Evolutionary conservation across 2,113 vertebrate genomes (phyloP).

Genomic region (Indicator indicator): DNA sequence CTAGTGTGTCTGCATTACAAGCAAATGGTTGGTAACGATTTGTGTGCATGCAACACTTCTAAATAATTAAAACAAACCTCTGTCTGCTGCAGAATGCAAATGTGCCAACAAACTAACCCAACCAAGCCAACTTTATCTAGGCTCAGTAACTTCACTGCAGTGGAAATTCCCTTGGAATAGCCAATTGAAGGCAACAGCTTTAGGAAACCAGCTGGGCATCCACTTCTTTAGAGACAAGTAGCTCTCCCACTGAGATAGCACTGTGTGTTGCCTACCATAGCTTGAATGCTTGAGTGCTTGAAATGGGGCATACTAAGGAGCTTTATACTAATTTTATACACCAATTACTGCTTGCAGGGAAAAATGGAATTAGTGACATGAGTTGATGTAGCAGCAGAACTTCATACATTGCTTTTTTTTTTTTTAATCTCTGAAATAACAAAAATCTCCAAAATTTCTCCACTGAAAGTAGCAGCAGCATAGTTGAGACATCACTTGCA

Average conservation of each 20-base stretch:
- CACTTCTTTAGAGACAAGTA: not conserved
- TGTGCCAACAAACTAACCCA: conserved; percentile 46
- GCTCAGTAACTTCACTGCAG: conserved; percentile 18
- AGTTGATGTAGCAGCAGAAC: not conserved
- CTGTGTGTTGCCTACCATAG: not conserved
- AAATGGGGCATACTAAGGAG: not conserved
- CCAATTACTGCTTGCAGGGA: not conserved
- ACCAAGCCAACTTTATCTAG: conserved; percentile 22
- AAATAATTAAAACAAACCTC: conserved; percentile 69
- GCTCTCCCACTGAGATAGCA: not conserved
- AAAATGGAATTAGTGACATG: not conserved
- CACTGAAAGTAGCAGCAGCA: not conserved
- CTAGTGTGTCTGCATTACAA: not conserved
- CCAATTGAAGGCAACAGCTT: not conserved
- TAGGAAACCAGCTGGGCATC: not conserved
- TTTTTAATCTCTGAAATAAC: not conserved
- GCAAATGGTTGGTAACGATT: conserved; percentile 64
- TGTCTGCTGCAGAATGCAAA: conserved; percentile 46
- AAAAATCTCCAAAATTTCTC: not conserved
- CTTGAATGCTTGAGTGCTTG: not conserved
- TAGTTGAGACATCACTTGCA: not conserved
- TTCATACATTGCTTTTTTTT: accelerated
- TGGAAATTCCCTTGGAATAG: not conserved
- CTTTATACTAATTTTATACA: not conserved
- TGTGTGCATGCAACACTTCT: conserved; percentile 49